Base-by-base conservation (phyloP, 2,888 invertebrate species). In the Melikaiella ostensackeni region DNA sequence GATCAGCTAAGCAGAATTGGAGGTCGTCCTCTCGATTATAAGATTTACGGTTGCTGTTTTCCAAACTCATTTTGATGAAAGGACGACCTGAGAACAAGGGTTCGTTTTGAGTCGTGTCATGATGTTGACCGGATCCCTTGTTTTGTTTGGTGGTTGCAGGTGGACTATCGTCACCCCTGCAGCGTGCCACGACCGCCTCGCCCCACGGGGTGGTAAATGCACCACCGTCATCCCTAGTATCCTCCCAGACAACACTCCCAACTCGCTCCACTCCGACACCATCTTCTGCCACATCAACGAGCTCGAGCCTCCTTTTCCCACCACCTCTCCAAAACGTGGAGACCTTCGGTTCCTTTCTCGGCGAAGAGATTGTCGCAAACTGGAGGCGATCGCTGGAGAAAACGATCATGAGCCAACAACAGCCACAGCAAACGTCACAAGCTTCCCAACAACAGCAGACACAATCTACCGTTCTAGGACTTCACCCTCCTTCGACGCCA, bases 331-430 rank as follows among this genome's bases (percentile, higher is more conserved):
- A 94, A 91, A 95, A 94, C 92, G 94, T 95, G 87, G 95, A 95
- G 90, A 93, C 94, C 87, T 95, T 95, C 93, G 96, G 95, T 92
- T 94, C 95, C 84, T 93, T 95, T 90, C 93, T 96, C 90, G 97
- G 97, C 92, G 96, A 96, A 92, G 96, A 96, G 92, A 95, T 97
- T 91, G 96, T 96, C 91, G 95, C 94, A 87, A 95, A 95, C 91
- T 96, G 96, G 95, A 94, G 96, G 89, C 94, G 95, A 87, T 94
- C 94, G 87, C 93, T 95, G 89, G 95, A 95, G 90, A 88, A 91
- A 83, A 89, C 91, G 82, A 89, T 91, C 87, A 90, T 91, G 87
- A 90, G 85, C 83, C 89, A 90, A 83, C 90, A 90, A 79, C 89
- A 89, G 70, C 89, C 87, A 21, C 88, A 87, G 27, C 89, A 88